Evolutionary conservation across 2,113 vertebrate species (phyloP), one percentile per base, ranked within the genome.

Genomic region (Gymnocephalus cernua): DNA sequence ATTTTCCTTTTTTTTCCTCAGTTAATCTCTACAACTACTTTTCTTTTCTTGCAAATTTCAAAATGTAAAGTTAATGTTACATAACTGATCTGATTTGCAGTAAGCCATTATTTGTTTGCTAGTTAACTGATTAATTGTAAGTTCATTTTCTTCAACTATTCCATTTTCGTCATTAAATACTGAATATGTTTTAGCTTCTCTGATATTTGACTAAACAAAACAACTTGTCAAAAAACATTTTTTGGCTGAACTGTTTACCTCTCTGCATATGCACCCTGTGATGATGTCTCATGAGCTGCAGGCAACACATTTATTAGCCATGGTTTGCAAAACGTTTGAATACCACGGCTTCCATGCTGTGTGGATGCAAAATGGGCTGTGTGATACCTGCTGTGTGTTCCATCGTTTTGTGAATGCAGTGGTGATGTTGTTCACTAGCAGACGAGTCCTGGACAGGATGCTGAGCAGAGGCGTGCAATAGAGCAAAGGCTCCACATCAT

Each of bases 311-410:
- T 25, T 15, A 32, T 64, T 9, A 41, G 9, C 38, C 38, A 41
- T 41, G 10, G 10, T 41, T 11, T 41, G 10, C 38, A 41, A 10
- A 41, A 41, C 2, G 19, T 23, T 29, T 58, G 3, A 72, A 35
- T 19, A 57, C 4, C 18, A 8, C 8, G 10, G 18, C 9, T 9
- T 16, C 3, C 3, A 19, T 2, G 0, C 21, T 64, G n/a, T 41
- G 11, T 32, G 58, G 32, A 35, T 16, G 10, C 2, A 47, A 56
- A 18, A 41, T 5, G 29, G 6, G 13, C 7, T 51, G 19, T 38
- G 25, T 15, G 32, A 63, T 82, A 96, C 95, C 95, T 96, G 95
- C 75, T 96, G 95, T 27, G 93, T 95, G 87, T 94, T 95, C 95
- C 95, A 96, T 65, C 76, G 44, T 44, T 78, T 88, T n/a, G 61